Evolutionary conservation across 2,797 vertebrate genomes (phyloP).

Genomic region (Luscinia megarhynchos): DNA sequence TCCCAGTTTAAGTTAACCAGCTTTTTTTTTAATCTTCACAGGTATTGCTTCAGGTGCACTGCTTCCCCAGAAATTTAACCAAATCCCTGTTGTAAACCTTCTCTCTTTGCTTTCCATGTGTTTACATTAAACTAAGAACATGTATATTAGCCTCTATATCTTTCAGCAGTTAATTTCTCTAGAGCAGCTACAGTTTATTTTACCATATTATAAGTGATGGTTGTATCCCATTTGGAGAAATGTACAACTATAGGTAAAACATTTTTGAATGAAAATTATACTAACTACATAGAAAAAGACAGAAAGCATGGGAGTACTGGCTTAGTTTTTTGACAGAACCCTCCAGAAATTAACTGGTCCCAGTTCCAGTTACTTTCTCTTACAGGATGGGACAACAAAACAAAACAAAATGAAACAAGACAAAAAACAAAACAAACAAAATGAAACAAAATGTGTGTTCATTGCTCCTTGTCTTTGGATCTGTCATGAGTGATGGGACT

Average conservation of each 20-base stretch:
- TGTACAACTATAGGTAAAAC: background rate
- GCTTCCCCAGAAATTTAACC: background rate
- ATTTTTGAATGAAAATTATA: background rate
- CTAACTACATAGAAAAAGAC: background rate
- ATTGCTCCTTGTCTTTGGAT: background rate
- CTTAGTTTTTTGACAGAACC: background rate
- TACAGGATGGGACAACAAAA: background rate
- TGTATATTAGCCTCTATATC: background rate
- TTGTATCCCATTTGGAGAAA: background rate
- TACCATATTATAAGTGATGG: background rate
- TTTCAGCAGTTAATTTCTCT: background rate
- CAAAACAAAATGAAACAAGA: background rate
- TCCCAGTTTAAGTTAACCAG: background rate
- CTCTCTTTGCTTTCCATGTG: background rate
- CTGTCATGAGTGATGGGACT: background rate
- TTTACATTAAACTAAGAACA: background rate
- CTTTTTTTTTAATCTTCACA: background rate
- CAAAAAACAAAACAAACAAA: background rate
- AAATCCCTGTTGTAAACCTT: background rate
- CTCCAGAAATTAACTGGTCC: background rate
- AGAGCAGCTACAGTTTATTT: background rate
- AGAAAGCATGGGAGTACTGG: background rate
- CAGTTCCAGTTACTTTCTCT: background rate
- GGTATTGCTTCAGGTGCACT: background rate
- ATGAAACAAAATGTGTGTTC: fast-evolving